Base-by-base conservation (phyloP, 2,797 vertebrate species). In the Falco rusticolus region DNA sequence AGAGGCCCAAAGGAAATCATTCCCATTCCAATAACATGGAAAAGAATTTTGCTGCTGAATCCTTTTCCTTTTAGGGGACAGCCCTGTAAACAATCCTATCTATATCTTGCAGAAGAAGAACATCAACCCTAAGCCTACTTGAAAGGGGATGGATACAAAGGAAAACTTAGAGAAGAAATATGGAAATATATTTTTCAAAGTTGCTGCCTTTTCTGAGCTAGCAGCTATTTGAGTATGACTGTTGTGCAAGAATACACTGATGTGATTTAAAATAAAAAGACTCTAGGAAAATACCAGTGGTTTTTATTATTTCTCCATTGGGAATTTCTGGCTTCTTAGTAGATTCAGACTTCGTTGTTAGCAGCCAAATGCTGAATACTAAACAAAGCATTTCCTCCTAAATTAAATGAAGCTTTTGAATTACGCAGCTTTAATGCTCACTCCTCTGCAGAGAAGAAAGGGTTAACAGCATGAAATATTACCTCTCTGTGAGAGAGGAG, bases 241-340 rank as follows among this genome's bases (percentile, higher is more conserved):
- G 51, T 84, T 94, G 54, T 79, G 53, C 39, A 91, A 85, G n/a
- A 80, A 92, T 75, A 70, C 57, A 80, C 29, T 85, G 54, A 71
- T 64, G 72, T 91, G 75, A 84, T 66, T 96, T 96, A 95, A 97
- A 91, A 96, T 94, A 96, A 96, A 96, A 97, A 59, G 54, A 54
- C 50, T 92, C 69, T 75, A 96, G 66, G 76, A 97, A 96, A 96
- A 96, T 91, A 95, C 66, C 57, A 95, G 91, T 94, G 87, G 78
- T 96, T 97, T 96, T 97, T 77, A 96, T 97, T 97, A 95, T 96
- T 97, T 95, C 85, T 95, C 93, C 84, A 71, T 1, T 74, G 91
- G 89, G 90, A 97, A 93, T 97, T 94, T 96, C 89, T 96, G 93
- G 66, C 90, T 97, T 97, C 4, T 87, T 96, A 88, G 72, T 83